Evolutionary conservation across 2,888 invertebrate species (phyloP).

Genomic region (Imbricaverruca yamaguchii): DNA sequence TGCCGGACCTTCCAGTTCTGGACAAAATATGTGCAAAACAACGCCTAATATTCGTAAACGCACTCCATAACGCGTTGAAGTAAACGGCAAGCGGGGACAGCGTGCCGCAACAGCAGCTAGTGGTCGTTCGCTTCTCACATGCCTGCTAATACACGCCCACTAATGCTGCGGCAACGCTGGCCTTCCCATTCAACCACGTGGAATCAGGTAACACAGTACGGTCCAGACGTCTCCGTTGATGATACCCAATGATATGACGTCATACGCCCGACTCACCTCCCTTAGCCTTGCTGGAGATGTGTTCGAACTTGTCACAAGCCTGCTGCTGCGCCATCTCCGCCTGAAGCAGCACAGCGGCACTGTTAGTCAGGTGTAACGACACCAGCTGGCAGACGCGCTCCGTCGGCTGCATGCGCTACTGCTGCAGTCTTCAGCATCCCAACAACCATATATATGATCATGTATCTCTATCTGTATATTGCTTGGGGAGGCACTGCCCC

Average conservation of each 20-base stretch:
- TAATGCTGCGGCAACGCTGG: neutral
- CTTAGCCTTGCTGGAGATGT: slow-evolving; percentile 89
- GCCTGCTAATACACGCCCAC: neutral
- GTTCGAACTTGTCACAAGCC: slow-evolving; percentile 92
- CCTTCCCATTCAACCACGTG: neutral
- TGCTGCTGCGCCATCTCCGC: slow-evolving; percentile 91
- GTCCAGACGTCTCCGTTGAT: neutral
- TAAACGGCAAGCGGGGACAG: no score
- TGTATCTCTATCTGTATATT: no score
- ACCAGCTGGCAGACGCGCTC: neutral
- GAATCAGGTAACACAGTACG: no score
- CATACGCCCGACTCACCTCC: slow-evolving; percentile 51
- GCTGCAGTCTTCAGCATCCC: neutral
- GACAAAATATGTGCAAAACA: no score
- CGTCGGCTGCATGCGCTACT: neutral
- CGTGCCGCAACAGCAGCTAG: no score
- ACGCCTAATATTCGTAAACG: no score
- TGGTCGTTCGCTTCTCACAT: neutral
- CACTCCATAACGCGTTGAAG: no score
- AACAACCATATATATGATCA: no score
- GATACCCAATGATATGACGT: neutral
- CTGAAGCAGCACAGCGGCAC: slow-evolving; percentile 48
- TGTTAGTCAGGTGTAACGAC: neutral
- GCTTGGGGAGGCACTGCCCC: neutral
- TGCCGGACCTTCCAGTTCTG: no score